Evolutionary conservation across 2,888 invertebrate species (phyloP).

Genomic region (Heliconius aoede): DNA sequence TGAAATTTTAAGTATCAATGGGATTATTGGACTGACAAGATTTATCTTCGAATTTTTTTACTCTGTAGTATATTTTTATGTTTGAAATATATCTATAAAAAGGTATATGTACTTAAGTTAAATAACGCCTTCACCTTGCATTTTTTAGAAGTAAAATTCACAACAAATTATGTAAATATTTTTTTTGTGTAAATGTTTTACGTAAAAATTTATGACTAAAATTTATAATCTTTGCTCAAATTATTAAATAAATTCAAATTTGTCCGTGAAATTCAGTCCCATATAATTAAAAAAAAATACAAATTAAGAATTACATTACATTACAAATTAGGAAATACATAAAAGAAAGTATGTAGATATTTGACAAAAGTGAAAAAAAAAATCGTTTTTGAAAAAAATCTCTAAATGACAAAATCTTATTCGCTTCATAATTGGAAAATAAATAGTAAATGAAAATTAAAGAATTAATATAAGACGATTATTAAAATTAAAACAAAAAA

Average conservation of each 20-base stretch:
- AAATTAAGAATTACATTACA: no score
- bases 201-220: not conserved
- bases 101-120: not conserved
- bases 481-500: not conserved
- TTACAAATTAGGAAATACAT: no score
- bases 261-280: not conserved
- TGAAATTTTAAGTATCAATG: no score
- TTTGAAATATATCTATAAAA: not conserved
- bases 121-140: not conserved
- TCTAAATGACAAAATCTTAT: conserved; percentile 6
- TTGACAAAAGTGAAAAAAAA: not conserved
- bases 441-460: not conserved
- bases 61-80: no score
- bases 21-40: no score
- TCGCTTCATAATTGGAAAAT: conserved; percentile 4
- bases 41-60: no score
- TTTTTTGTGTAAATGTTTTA: not conserved
- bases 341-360: no score
- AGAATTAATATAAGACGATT: not conserved
- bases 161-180: not conserved
- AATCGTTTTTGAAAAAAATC: not conserved
- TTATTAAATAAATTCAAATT: not conserved
- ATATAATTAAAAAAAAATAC: no score
- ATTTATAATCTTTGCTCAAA: conserved; percentile 12
- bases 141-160: not conserved